Evolutionary conservation across 2,888 invertebrate genomes (phyloP).

Genomic region (Drosophila leonis): DNA sequence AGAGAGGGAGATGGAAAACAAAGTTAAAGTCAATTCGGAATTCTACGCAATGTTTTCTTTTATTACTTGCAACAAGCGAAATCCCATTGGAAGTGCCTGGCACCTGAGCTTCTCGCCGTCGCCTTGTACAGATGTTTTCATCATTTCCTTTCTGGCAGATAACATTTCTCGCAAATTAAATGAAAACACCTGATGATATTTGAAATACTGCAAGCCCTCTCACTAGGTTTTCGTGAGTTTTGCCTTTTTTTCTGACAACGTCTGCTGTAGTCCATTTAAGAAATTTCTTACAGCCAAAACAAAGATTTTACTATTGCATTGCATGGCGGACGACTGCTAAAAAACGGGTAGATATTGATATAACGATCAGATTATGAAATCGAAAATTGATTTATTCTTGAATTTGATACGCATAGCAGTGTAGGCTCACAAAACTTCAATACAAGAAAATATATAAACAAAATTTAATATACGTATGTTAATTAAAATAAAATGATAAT

Average conservation of each 20-base stretch:
- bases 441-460: too few relatives aligned
- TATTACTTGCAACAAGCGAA: slow-evolving; percentile 38
- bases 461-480: too few relatives aligned
- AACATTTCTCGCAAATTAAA: slow-evolving; percentile 84
- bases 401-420: too few relatives aligned
- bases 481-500: too few relatives aligned
- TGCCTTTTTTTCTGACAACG: neutral
- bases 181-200: slow-evolving; percentile 84
- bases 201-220: slow-evolving; percentile 33
- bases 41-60: slow-evolving; percentile 42
- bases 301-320: slow-evolving; percentile 46
- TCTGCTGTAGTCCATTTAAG: slow-evolving; percentile 34
- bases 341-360: neutral
- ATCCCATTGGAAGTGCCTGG: slow-evolving; percentile 20
- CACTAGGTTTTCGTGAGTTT: slow-evolving; percentile 22
- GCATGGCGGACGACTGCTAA: slow-evolving; percentile 14
- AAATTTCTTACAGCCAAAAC: slow-evolving; percentile 50
- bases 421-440: too few relatives aligned
- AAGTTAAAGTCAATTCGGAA: slow-evolving; percentile 15
- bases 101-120: slow-evolving; percentile 21
- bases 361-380: neutral
- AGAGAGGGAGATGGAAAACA: neutral
- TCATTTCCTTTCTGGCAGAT: slow-evolving; percentile 54
- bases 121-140: slow-evolving; percentile 37
- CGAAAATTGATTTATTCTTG: neutral